These are phyloP conservation scores for Burhinus oedicnemus DNA, from an alignment of 2,113 vertebrate species.

Conservation along the genomic window DNA sequence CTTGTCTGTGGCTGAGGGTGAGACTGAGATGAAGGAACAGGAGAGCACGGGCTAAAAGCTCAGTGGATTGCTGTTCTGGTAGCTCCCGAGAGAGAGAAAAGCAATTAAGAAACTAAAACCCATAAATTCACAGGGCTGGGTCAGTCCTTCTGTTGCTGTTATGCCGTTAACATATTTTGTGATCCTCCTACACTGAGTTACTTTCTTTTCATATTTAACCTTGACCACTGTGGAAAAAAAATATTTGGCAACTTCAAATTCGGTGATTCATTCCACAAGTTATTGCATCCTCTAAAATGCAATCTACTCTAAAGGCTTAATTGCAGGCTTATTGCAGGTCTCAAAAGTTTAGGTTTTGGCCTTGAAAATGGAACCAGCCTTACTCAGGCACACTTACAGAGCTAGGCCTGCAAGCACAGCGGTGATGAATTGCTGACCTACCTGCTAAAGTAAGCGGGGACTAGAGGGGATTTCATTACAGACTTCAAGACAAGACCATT, in stretches of 20 bases:
- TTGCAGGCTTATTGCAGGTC: background rate
- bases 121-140: background rate
- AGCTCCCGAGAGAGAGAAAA: background rate
- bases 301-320: background rate
- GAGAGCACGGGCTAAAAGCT: background rate
- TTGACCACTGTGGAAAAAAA: background rate
- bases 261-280: background rate
- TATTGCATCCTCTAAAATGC: background rate
- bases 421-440: background rate
- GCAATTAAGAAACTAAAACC: background rate
- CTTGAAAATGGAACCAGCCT: background rate
- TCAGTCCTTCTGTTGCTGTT: background rate
- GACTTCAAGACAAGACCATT: background rate
- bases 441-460: background rate
- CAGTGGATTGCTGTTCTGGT: background rate
- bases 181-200: slow-evolving; percentile 5
- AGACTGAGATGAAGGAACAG: background rate
- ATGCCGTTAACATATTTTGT: background rate
- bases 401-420: background rate
- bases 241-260: background rate
- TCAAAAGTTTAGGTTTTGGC: background rate
- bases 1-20: background rate
- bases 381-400: background rate
- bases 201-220: slow-evolving; percentile 13
- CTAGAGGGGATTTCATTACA: background rate